phyloP scores from a whole-genome alignment of 2,113 vertebrate genomes.

The Coturnix japonica region DNA sequence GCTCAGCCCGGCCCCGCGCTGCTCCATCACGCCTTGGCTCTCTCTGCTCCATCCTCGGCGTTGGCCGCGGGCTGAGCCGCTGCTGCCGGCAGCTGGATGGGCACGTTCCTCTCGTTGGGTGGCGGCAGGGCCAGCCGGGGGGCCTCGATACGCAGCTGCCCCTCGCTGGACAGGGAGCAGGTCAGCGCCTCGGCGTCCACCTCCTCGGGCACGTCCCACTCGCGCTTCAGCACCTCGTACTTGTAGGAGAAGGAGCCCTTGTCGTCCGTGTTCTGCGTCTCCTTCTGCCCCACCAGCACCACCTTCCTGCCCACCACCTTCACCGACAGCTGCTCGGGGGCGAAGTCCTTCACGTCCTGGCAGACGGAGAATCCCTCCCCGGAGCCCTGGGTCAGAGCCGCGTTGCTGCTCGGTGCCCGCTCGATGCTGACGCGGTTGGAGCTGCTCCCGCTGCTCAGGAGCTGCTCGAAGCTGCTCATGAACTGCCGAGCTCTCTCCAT shows the following conservation, averaged over 20 bases:
- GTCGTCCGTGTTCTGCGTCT: background rate
- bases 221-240: conserved; percentile 60
- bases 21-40: background rate
- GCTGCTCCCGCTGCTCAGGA: background rate
- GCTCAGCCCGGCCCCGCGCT: background rate
- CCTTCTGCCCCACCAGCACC: conserved; percentile 62
- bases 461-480: conserved; percentile 53
- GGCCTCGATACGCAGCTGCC: conserved; percentile 60
- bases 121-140: conserved; percentile 10
- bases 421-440: background rate
- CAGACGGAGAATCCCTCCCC: conserved; percentile 44
- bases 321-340: conserved; percentile 42
- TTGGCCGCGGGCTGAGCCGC: background rate
- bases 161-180: conserved; percentile 55
- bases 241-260: conserved; percentile 69
- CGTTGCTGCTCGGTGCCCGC: background rate
- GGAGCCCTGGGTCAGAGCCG: background rate
- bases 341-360: conserved; percentile 1
- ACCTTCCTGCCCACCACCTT: conserved; percentile 64
- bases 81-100: background rate
- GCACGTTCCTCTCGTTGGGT: background rate
- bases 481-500: conserved; percentile 55
- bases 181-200: conserved; percentile 36
- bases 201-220: conserved; percentile 32
- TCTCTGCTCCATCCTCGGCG: background rate